Conservation (phyloP, 2,797 vertebrate species). For the Rhodeus uyekii region DNA sequence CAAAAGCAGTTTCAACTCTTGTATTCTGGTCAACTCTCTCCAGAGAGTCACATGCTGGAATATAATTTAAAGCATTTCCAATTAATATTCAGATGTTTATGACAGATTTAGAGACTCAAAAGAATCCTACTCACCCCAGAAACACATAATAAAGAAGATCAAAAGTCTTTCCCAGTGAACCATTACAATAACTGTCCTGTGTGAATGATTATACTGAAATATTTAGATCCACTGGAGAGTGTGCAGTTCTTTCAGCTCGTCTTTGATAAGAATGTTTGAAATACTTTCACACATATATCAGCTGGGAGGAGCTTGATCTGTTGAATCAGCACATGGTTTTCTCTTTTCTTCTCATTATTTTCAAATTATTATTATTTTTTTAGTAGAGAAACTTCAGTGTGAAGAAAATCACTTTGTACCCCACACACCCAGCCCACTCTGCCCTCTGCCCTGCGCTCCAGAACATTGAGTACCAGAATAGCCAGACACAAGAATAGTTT, state of each 20-base stretch:
- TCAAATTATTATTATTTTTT: too few relatives aligned
- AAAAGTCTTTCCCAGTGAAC: background rate
- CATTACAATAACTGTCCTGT: background rate
- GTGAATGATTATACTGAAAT: background rate
- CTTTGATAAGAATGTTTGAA: background rate
- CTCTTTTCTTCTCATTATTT: background rate
- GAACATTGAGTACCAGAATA: too few relatives aligned
- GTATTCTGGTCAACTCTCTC: conserved; percentile 49
- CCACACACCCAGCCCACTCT: too few relatives aligned
- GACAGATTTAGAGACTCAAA: background rate
- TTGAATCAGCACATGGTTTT: background rate
- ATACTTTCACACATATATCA: background rate
- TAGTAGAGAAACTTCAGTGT: too few relatives aligned
- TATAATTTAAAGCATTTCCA: background rate
- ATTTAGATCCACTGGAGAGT: background rate
- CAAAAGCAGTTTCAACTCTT: conserved; percentile 23
- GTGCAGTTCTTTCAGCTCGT: background rate
- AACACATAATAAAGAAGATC: background rate
- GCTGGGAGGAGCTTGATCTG: conserved; percentile 23
- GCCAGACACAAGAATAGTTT: too few relatives aligned
- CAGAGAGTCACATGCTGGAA: conserved; percentile 37
- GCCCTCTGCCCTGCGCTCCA: too few relatives aligned
- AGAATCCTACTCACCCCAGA: conserved; percentile 6
- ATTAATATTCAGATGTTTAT: background rate
- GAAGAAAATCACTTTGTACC: too few relatives aligned